Percentiles rank a stretch among this genome's conserved stretches.
Conservation (phyloP, 2,888 invertebrate species). For the Hydraecia micacea region DNA sequence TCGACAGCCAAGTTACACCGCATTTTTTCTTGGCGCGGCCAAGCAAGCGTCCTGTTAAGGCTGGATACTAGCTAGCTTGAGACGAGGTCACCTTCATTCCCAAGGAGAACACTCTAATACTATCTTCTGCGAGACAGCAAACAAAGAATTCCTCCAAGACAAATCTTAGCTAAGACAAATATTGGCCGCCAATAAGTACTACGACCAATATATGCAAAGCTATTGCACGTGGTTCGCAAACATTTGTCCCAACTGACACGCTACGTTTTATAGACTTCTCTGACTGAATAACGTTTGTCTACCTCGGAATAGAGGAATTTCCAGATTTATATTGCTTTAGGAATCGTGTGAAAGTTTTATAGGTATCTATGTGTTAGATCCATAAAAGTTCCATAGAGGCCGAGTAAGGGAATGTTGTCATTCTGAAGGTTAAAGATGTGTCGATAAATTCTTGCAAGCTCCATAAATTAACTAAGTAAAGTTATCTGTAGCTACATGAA, state of each 20-base stretch:
- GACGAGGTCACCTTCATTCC: not conserved
- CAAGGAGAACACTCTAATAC: not conserved
- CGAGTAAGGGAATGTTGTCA: not conserved
- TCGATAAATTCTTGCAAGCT: not conserved
- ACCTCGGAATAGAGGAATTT: conserved; percentile 23
- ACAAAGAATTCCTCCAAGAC: conserved; percentile 14
- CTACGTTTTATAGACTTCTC: conserved; percentile 49
- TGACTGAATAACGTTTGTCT: conserved; percentile 32
- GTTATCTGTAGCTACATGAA: too few relatives aligned
- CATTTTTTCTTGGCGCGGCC: not conserved
- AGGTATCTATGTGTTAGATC: not conserved
- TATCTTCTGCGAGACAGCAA: not conserved
- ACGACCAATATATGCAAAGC: conserved; percentile 48
- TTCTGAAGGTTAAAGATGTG: not conserved
- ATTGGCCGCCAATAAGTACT: conserved; percentile 20
- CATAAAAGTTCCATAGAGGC: not conserved
- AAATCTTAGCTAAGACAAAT: conserved; percentile 20
- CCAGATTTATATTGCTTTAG: conserved; percentile 44
- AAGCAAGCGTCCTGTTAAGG: too few relatives aligned
- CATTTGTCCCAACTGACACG: conserved; percentile 46
- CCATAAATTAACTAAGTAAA: not conserved
- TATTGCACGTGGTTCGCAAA: conserved; percentile 51
- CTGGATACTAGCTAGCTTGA: not conserved
- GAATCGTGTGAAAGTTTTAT: conserved; percentile 30
- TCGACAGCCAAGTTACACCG: not conserved